Percentiles rank a stretch among this genome's conserved stretches.
phyloP scores from a whole-genome alignment of 2,113 vertebrate genomes.

The human (Homo sapiens) region GRCh38 chr22:34529001-34529500 shows the following conservation, averaged over 20 bases:
- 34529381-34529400: no score
- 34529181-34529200: neutral
- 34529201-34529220: no score
- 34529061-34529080: neutral
- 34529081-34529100: no score
- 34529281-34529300: neutral
- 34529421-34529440: neutral
- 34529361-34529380: neutral
- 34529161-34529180: neutral
- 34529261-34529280: neutral
- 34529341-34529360: neutral
- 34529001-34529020: neutral
- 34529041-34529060: neutral
- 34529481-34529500: neutral
- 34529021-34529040: neutral
- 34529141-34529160: neutral
- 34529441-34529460: neutral
- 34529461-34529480: neutral
- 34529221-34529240: neutral
- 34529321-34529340: neutral
- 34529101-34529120: neutral
- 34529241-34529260: neutral
- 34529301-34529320: slow-evolving; percentile 4
- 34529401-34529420: neutral
- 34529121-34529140: neutral